Conservation (phyloP, 2,797 vertebrate genomes). For the Sebastes matsubarae region DNA sequence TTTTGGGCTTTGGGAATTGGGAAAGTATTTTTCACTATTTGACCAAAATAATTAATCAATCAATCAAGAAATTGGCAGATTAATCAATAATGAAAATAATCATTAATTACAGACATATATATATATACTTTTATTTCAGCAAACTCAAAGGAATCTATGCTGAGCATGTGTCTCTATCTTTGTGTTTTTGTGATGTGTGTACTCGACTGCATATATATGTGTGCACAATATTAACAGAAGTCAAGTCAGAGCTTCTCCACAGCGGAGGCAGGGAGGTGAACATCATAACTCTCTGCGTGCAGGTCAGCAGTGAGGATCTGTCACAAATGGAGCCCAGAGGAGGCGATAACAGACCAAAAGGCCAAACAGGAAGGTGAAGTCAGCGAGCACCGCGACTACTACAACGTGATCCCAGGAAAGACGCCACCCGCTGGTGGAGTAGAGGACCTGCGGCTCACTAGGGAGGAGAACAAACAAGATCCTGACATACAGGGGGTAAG, state of each 20-base stretch:
- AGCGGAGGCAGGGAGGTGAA: not conserved
- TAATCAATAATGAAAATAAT: not conserved
- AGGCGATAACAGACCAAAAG: slow-evolving; percentile 57
- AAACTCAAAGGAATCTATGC: not conserved
- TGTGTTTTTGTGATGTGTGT: not conserved
- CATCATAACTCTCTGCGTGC: not conserved
- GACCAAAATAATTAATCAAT: not conserved
- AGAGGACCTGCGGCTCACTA: slow-evolving; percentile 75
- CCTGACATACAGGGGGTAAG: slow-evolving; percentile 51
- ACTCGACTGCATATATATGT: too few species aligned
- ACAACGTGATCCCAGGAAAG: slow-evolving; percentile 89
- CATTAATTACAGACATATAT: not conserved
- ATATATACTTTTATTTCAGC: not conserved
- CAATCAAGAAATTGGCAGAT: not conserved
- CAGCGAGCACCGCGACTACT: slow-evolving; percentile 79
- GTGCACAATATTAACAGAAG: not conserved
- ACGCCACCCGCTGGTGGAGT: slow-evolving; percentile 80
- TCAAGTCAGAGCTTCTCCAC: not conserved
- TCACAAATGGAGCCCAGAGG: slow-evolving; percentile 46
- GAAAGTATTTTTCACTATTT: not conserved
- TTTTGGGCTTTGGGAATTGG: not conserved
- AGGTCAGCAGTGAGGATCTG: slow-evolving; percentile 55
- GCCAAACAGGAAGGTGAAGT: slow-evolving; percentile 43
- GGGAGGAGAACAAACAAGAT: slow-evolving; percentile 71
- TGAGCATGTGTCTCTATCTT: not conserved